A percentile compares a stretch with the other conserved stretches of the same genome.
These are phyloP conservation scores for Ypsolopha scabrella DNA, from an alignment of 2,888 invertebrate species.

Conservation along the genomic window DNA sequence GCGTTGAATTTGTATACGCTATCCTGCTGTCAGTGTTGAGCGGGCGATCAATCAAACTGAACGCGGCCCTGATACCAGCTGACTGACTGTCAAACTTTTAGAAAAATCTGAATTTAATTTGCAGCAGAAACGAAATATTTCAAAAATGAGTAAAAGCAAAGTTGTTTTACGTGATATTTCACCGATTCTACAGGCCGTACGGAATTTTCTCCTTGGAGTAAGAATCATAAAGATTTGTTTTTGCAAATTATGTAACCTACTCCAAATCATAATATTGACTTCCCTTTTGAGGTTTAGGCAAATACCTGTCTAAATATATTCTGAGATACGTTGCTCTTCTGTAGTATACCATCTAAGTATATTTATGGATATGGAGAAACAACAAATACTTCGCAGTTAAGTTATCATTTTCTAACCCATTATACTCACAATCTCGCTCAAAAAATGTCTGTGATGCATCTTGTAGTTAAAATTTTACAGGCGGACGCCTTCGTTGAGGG, in stretches of 20 bases:
- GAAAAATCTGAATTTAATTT: background rate
- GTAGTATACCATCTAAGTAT: background rate
- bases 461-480: too few relatives aligned
- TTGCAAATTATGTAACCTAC: slow-evolving; percentile 6
- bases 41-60: too few relatives aligned
- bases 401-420: background rate
- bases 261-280: background rate
- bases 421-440: background rate
- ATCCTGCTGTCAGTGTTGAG: too few relatives aligned
- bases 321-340: background rate
- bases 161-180: slow-evolving; percentile 74
- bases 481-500: too few relatives aligned
- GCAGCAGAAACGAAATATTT: background rate
- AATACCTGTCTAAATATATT: background rate
- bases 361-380: too few relatives aligned
- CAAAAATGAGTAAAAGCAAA: slow-evolving; percentile 45
- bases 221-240: slow-evolving; percentile 19
- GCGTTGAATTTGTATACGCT: too few relatives aligned
- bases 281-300: background rate
- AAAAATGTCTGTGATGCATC: too few relatives aligned
- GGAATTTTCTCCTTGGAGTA: slow-evolving; percentile 78
- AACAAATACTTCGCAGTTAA: too few relatives aligned
- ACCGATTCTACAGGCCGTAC: slow-evolving; percentile 70
- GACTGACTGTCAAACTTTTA: background rate
- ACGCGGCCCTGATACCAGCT: too few relatives aligned